Base-by-base conservation (phyloP, 2,797 vertebrate species). In the Cryptoblepharus egeriae region DNA sequence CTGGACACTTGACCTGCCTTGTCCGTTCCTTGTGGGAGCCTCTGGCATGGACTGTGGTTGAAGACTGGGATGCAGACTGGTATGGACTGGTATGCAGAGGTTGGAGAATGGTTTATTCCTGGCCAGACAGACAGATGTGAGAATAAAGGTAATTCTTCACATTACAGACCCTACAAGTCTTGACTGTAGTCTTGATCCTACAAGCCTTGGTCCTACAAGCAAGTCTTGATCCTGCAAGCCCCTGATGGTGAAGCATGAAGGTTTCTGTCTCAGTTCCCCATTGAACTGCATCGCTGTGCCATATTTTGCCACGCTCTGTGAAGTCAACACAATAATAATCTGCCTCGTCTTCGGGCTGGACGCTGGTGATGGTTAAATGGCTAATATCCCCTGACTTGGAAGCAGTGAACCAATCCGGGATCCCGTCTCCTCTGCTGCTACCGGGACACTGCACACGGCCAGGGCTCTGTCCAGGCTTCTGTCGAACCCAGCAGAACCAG, bases 321-420 rank as follows among this genome's bases (percentile, higher is more conserved):
- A n/a, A 90, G 70, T 79, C 49, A 57, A 22, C 45, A 61, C 85
- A 85, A 45, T 52, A 60, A 73, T 81, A 87, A 1, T n/a, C 75
- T 28, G 35, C 72, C 4, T 45, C 42, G 9, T 80, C 85, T 9
- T 80, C 45, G 22, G 7, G n/a, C 60, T 84, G 75, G 37, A 73
- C 58, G 0, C 45, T 55, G 13, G 39, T 20, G 79, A 86, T 69
- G 22, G 28, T 77, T 64, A 85, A 60, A 18, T n/a, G 77, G 52
- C 69, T 49, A 0, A 37, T 2, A 3, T 69, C 83, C 37, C 79
- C 57, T 28, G 69, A 75, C 0, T 13, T 28, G 39, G 81, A 75
- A 10, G 71, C 69, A 3, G 83, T 85, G 32, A 87, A 88, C 3
- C 37, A 13, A 52, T 1, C 30, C 0, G 82, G 75, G 49, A 86